Evolutionary conservation across 2,888 invertebrate species (phyloP), one percentile per base, ranked within the genome.

Genomic region (Tanypteryx hageni): DNA sequence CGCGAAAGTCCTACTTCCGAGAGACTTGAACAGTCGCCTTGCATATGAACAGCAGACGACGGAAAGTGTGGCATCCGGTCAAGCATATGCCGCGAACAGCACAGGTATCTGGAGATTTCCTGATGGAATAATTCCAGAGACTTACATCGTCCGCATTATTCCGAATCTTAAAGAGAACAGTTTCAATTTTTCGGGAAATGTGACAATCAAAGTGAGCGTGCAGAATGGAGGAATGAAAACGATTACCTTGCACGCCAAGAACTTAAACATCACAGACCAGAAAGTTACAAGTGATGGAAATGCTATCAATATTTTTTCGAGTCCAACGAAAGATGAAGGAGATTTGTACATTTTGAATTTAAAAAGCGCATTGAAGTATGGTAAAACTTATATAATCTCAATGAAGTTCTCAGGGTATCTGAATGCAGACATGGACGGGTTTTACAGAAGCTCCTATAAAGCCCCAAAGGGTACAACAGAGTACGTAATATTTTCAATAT

Each of bases 381-480:
- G 95, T 1, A 93, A 94, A 5, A 94, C 94, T 9, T 96, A 97
- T 93, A 94, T 93, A 0, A 94, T 97, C 85, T 94, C 94, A 27
- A 96, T 97, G 93, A 93, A 94, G 0, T 97, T 96, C 93, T 95
- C 93, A 0, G 97, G 97, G 3, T 94, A 95, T 0, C 95, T 97
- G 59, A 96, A 96, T 93, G 94, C 95, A 0, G 96, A 96, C 93
- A 95, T 96, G 93, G 95, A 94, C 92, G 97, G 97, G 92, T 97
- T 97, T 93, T 97, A 97, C 94, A 96, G 96, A 92, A 97, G 96
- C 93, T 96, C 95, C 81, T 97, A 97, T 93, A 94, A 94, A 27
- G 95, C 96, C 89, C 94, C 95, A 58, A 95, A 95, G 0, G 94
- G 95, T 11, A 64, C 8, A 76, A 96, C 94, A 92, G 96, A 96